phyloP scores from a whole-genome alignment of 2,113 vertebrate species.

The Rhinoderma darwinii region DNA sequence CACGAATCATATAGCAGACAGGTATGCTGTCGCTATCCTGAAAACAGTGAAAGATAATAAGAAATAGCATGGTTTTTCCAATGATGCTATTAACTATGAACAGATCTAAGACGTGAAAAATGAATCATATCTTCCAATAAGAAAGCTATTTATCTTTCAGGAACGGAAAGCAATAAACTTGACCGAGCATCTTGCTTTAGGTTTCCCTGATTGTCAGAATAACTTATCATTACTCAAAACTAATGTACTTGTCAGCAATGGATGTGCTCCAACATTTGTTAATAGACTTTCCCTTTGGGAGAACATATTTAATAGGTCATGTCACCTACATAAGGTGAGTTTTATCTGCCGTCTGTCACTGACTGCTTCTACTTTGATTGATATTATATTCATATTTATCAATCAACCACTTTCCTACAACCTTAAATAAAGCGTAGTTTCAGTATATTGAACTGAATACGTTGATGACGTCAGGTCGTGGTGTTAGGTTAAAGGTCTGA shows the following conservation, averaged over 20 bases:
- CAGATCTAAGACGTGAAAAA: not conserved
- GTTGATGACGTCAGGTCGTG: too few species aligned
- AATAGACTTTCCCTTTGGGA: not conserved
- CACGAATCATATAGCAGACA: constrained; percentile 28
- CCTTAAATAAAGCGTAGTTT: too few species aligned
- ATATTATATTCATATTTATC: too few species aligned
- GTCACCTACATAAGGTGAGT: not conserved
- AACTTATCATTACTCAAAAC: not conserved
- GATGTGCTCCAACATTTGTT: not conserved
- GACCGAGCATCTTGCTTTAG: not conserved
- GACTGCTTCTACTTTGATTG: too few species aligned
- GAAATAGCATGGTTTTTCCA: constrained; percentile 18
- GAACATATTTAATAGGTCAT: not conserved
- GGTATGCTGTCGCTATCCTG: constrained; percentile 8
- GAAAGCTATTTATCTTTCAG: not conserved
- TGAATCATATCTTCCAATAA: not conserved
- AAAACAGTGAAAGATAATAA: not conserved
- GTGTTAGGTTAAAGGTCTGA: too few species aligned
- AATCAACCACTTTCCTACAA: too few species aligned
- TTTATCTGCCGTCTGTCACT: not conserved
- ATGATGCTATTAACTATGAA: not conserved
- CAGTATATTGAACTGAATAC: too few species aligned
- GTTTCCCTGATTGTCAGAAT: not conserved
- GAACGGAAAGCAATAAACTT: not conserved
- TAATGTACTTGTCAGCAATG: not conserved